A percentile compares a stretch with the other conserved stretches of the same genome.
Evolutionary conservation across 2,113 vertebrate species (phyloP).

Genomic region (Verasper variegatus): DNA sequence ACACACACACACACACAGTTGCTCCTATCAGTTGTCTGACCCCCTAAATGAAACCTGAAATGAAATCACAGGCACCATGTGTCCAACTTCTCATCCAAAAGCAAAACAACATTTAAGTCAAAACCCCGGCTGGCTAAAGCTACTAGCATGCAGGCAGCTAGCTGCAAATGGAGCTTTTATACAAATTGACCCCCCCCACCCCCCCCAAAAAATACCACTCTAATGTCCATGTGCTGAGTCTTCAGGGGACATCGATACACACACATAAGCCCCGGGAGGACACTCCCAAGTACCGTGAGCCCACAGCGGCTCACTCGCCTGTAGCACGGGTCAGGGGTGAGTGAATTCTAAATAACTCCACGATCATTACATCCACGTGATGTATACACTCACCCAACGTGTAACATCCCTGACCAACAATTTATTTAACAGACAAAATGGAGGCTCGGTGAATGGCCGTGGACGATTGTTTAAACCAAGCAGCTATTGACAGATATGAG

Average conservation of each 20-base stretch:
- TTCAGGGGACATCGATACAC: not conserved
- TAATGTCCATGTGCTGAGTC: not conserved
- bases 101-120: not conserved
- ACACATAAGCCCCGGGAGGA: not conserved
- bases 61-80: not conserved
- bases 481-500: not conserved
- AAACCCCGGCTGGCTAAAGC: not conserved
- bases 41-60: not conserved
- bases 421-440: conserved; percentile 71
- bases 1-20: too few relatives aligned
- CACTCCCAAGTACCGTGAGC: conserved; percentile 42
- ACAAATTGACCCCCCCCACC: not conserved
- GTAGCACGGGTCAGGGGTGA: not conserved
- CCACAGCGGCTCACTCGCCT: not conserved
- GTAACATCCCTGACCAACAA: not conserved
- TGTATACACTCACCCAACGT: not conserved
- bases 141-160: not conserved
- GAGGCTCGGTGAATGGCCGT: conserved; percentile 37
- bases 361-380: not conserved
- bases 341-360: not conserved
- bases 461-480: not conserved
- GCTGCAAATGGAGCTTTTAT: not conserved
- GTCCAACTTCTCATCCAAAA: not conserved
- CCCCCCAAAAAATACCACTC: not conserved
- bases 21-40: not conserved